Evolutionary conservation across 2,113 vertebrate genomes (phyloP).

Genomic region (Nyctibius bracteatus): DNA sequence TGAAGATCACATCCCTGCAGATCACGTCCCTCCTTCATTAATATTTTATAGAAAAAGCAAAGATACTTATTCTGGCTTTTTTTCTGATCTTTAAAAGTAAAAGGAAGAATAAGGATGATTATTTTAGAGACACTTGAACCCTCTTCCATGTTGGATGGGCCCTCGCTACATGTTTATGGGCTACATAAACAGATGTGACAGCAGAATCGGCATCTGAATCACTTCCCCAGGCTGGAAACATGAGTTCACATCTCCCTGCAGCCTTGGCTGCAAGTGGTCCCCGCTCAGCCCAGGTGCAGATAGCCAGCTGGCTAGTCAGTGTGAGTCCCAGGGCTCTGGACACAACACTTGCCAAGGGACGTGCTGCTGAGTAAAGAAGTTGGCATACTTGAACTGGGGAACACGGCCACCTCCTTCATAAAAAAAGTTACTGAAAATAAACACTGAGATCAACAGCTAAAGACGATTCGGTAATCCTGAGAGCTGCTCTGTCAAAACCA

Average conservation of each 20-base stretch:
- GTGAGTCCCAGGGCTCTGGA: not conserved
- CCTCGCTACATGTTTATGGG: not conserved
- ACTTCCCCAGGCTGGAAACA: not conserved
- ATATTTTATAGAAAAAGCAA: not conserved
- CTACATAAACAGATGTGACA: not conserved
- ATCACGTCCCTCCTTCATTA: not conserved
- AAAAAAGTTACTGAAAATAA: constrained; percentile 24
- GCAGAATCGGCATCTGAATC: not conserved
- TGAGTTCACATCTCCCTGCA: not conserved
- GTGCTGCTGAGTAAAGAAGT: not conserved
- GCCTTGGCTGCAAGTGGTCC: not conserved
- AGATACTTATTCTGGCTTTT: not conserved
- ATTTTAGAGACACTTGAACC: not conserved
- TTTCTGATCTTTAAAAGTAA: not conserved
- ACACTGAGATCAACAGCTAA: constrained; percentile 17
- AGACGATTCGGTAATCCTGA: not conserved
- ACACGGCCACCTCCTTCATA: not conserved
- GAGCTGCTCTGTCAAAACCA: not conserved
- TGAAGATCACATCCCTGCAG: not conserved
- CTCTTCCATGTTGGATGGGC: not conserved
- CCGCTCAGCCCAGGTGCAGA: not conserved
- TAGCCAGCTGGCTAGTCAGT: not conserved
- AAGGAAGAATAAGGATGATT: not conserved
- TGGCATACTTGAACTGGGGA: not conserved
- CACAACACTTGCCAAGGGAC: not conserved